These are phyloP conservation scores for Sinhomidia bicolor DNA, from an alignment of 2,888 invertebrate genomes.

Conservation along the genomic window DNA sequence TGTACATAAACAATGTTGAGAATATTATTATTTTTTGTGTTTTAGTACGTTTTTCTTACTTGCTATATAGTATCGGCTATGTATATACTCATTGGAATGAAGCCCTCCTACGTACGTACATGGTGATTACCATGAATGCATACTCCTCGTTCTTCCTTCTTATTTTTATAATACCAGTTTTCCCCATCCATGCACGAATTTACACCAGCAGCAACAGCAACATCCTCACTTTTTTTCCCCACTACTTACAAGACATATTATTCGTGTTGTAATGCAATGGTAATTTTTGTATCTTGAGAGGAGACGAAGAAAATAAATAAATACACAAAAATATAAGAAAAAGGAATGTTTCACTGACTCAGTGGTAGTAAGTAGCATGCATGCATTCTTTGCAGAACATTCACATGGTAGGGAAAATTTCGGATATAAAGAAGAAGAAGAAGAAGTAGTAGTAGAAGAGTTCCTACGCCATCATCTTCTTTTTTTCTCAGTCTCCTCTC, in stretches of 20 bases:
- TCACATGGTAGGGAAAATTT: background rate
- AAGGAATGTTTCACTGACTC: background rate
- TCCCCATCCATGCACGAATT: background rate
- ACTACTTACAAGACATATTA: background rate
- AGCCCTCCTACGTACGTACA: slow-evolving; percentile 64
- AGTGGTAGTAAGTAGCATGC: background rate
- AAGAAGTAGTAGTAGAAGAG: background rate
- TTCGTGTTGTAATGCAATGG: slow-evolving; percentile 3
- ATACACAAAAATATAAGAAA: background rate
- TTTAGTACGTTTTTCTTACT: too few species aligned
- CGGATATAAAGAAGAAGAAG: background rate
- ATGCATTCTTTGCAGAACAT: background rate
- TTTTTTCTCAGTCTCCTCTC: slow-evolving; percentile 20
- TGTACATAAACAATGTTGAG: background rate
- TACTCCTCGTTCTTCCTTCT: slow-evolving; percentile 24
- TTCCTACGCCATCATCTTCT: slow-evolving; percentile 26
- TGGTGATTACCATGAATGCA: slow-evolving; percentile 45
- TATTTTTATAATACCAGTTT: slow-evolving; percentile 3
- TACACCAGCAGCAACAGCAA: background rate
- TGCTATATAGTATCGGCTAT: too few species aligned
- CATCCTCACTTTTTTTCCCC: background rate
- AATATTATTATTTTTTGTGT: too few species aligned
- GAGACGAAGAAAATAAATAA: background rate
- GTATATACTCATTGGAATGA: slow-evolving; percentile 44
- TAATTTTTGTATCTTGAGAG: slow-evolving; percentile 10